Evolutionary conservation across 2,113 vertebrate genomes (phyloP), one percentile per base, ranked within the genome.

Genomic region (Chaetodon auriga): DNA sequence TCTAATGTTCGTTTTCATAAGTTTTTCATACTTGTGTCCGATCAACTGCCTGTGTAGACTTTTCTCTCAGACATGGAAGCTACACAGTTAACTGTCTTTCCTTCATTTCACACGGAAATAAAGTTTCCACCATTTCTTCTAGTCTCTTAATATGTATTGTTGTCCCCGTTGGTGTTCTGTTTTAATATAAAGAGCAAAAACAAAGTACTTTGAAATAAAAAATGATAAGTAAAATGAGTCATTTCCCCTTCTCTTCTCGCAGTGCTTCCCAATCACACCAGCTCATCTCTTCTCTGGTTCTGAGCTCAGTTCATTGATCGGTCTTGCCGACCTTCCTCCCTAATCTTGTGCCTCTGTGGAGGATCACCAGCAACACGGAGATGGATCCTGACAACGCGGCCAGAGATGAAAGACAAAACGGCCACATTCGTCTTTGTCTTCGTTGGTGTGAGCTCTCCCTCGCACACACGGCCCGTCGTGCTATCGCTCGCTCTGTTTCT

Each of bases 371-470:
- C 36, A 35, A n/a, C 45, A 25, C 41, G 62, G 15, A 69, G 25
- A 90, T 72, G 46, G 68, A 63, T 19, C 46, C 77, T 65, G 87
- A 88, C 84, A 85, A 75, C 57, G 21, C 6, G 1, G 35, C 54
- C 16, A 64, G 38, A 85, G 80, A 87, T 79, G 70, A 88, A 85
- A 86, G 79, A 71, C 70, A 68, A 3, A 82, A 83, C 45, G 72
- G 60, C 25, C 68, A 61, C 65, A 36, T 87, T 75, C 41, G 51
- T 7, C 54, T 79, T 46, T 46, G 46, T 64, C 35, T 76, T 69
- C 49, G 78, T 43, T 64, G 16, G 7, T 21, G 25, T 71, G 70
- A 76, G 69, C 71, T 62, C 69, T 68, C 36, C 14, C 57, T 68
- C 11, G 1, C 41, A 58, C 46, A 66, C 66, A 64, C 48, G 5